Base-by-base conservation (phyloP, 2,797 vertebrate species). In the Hydrolagus colliei region DNA sequence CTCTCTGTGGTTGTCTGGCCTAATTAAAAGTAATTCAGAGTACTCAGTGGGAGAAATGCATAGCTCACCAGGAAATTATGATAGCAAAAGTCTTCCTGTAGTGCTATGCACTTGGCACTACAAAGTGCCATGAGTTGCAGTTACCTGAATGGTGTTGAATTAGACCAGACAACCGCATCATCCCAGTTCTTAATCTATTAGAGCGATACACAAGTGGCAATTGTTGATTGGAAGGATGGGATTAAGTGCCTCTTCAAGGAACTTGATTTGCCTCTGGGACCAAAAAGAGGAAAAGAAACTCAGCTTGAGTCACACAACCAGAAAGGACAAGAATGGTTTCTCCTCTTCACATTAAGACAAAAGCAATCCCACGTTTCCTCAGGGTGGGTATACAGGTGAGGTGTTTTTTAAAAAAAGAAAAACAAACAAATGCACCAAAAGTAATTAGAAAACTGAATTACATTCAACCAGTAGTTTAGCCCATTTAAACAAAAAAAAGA, bases 171-270 rank as follows among this genome's bases (percentile, higher is more conserved):
- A 99, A 96, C 96, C 97, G 94, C 97, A 97, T 98, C 97, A 96
- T 97, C 97, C 96, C 93, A 89, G 93, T 95, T 95, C 96, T 96
- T 95, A 96, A 97, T 97, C 96, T 96, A 97, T 96, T 96, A 95
- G 96, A 95, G 95, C 94, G 88, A 94, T 95, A 96, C 96, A 98
- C 97, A 98, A 98, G 97, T 97, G 96, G 95, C 96, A 96, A 98
- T 99, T 98, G 97, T 99, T 96, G 96, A 96, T 93, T 95, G 96
- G 95, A 96, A 97, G 97, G 96, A 96, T 95, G 92, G 96, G 97
- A 99, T 99, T 99, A 99, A 98, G 96, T 96, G 95, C 95, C 96
- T 97, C 97, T 98, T 98, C 95, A 96, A 97, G 96, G 95, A 96
- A 98, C 97, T 98, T 97, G 96, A 97, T 98, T 98, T 98, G 98